These are phyloP conservation scores for Acropternis orthonyx DNA, from an alignment of 2,797 vertebrate genomes.

Conservation along the genomic window DNA sequence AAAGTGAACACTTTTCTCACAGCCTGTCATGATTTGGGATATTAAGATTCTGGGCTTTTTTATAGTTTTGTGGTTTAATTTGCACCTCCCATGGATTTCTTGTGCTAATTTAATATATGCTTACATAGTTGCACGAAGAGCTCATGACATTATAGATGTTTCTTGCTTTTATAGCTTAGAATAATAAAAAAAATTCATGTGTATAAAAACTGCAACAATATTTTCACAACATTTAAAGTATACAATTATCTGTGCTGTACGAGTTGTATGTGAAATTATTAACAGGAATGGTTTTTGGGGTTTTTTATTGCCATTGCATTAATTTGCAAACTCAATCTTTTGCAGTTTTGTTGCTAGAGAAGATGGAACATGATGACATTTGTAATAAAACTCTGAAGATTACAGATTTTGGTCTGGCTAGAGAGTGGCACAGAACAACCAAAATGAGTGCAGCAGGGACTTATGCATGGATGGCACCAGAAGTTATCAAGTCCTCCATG, in stretches of 20 bases:
- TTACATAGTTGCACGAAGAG: not conserved
- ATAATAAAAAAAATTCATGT: not conserved
- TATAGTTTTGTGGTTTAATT: not conserved
- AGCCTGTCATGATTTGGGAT: not conserved
- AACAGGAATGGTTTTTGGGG: not conserved
- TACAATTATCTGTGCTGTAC: not conserved
- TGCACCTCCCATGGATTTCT: not conserved
- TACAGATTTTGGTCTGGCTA: conserved; percentile 93
- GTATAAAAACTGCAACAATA: not conserved
- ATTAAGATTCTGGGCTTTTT: not conserved
- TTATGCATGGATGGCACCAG: conserved; percentile 97
- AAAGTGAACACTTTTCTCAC: not conserved
- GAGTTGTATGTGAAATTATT: not conserved
- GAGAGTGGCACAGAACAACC: conserved; percentile 96
- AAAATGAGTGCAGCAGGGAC: conserved; percentile 95
- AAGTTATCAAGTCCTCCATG: conserved; percentile 94
- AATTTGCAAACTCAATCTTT: conserved; percentile 19
- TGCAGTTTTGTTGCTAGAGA: conserved; percentile 93
- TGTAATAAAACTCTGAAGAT: conserved; percentile 95
- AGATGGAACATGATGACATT: conserved; percentile 90
- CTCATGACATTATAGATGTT: not conserved
- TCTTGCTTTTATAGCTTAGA: not conserved
- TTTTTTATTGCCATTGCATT: not conserved
- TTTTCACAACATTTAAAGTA: not conserved
- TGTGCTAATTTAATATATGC: not conserved